Base-by-base conservation (phyloP, 2,888 invertebrate species). In the Phengaris alcon region DNA sequence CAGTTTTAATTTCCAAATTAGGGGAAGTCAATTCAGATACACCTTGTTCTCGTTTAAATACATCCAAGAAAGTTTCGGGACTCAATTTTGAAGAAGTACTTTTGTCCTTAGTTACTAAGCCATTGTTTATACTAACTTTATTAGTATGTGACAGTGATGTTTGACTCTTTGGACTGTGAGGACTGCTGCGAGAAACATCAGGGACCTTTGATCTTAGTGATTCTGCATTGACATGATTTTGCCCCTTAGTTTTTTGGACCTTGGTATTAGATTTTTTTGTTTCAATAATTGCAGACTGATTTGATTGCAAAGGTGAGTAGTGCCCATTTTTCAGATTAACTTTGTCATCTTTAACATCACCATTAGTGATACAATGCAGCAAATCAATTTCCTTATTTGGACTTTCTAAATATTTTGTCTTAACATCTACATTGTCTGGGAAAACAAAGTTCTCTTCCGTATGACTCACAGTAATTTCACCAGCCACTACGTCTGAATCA, bases 401-500 rank as follows among this genome's bases (percentile, higher is more conserved):
- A 82, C 88, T 90, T 70, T 89, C 88, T 78, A 86, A 80, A 6
- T 86, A 77, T 81, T 88, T 90, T 77, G 78, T 81, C 77, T 89
- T 91, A 59, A 82, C 83, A 82, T 90, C 89, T 82, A 86, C 83
- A 82, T 79, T 86, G 74, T 93, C 92, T 74, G 88, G 81, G 79
- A 89, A 90, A 76, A 89, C 85, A 79, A 87, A 89, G 81, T 87
- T 88, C 80, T 93, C 93, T 81, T 93, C 93, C n/a, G 93, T 92
- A 78, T 93, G 89, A 81, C 89, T 88, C 6, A 93, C 93, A 76
- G 93, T 93, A 80, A 93, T 93, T 83, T 93, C 93, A 69, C 89
- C 88, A 68, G 93, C 91, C 75, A 93, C 90, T 8, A 92, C 89
- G 83, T 94, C 93, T 2, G 93, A 90, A 82, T 94, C 94, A 82